A percentile compares a stretch with the other conserved stretches of the same genome.
Evolutionary conservation across 2,888 invertebrate species (phyloP).

Genomic region (Stegana nigrithorax): DNA sequence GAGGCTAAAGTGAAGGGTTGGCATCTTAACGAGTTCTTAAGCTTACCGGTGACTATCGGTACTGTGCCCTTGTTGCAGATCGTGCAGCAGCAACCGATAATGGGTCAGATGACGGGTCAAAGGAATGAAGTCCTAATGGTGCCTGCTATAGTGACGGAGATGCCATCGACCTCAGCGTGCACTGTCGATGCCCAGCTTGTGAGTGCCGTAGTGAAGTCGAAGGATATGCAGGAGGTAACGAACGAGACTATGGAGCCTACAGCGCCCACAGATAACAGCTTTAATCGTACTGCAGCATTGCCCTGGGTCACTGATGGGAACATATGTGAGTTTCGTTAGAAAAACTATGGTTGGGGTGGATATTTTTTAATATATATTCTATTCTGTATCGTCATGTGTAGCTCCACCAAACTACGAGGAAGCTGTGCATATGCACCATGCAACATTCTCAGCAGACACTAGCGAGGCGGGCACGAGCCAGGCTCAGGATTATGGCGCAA

Average conservation of each 20-base stretch:
- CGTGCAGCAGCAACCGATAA: conserved; percentile 20
- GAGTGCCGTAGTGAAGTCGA: too few species aligned
- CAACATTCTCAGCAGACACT: conserved; percentile 21
- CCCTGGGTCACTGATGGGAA: conserved; percentile 47
- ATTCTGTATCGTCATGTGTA: too few species aligned
- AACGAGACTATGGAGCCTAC: too few species aligned
- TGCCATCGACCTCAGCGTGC: too few species aligned
- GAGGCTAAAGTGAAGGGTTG: conserved; percentile 52
- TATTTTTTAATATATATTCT: not conserved
- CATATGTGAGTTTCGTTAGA: not conserved
- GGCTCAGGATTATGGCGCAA: conserved; percentile 35
- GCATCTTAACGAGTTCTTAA: conserved; percentile 47
- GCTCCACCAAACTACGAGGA: conserved; percentile 64
- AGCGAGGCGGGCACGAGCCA: too few species aligned
- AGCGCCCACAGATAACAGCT: too few species aligned
- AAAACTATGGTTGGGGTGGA: not conserved
- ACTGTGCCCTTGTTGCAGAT: conserved; percentile 55
- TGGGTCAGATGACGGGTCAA: conserved; percentile 21
- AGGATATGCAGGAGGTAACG: too few species aligned
- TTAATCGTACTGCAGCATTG: too few species aligned
- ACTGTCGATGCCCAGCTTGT: too few species aligned
- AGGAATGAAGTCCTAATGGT: not conserved
- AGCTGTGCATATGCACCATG: conserved; percentile 53
- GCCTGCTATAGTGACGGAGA: too few species aligned
- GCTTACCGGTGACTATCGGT: conserved; percentile 64